Evolutionary conservation across 2,797 vertebrate genomes (phyloP), one percentile per base, ranked within the genome.

Genomic region (Pterois miles): DNA sequence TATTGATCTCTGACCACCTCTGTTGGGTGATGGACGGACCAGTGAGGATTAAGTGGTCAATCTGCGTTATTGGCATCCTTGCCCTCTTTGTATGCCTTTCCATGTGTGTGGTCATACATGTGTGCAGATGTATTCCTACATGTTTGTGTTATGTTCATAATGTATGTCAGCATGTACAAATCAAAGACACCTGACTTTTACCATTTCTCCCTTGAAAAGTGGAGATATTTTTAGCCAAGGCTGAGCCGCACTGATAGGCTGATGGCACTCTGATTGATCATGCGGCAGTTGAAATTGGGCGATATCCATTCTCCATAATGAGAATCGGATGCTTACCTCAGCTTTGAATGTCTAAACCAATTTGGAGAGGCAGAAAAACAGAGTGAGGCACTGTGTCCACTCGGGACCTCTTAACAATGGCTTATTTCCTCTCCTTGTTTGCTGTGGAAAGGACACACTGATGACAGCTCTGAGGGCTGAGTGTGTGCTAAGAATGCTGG

Each of bases 11-110:
- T 75, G 86, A 74, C 90, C 88, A 84, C 80, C 78, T 84, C 79
- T 85, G 85, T 92, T 87, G 6, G 50, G 78, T 85, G 80, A 89
- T 89, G 80, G 72, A 67, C 29, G n/a, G 84, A 82, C 76, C 64
- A 69, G 74, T 72, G 67, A 67, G 85, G 82, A 94, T 93, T 91
- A 93, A 90, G 82, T 90, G 80, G 85, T 93, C 87, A 89, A 89
- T 93, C 86, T 93, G 85, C 90, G 92, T 93, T 91, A 94, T 90
- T 89, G 89, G 85, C 86, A 82, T 84, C 58, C 62, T 76, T 60
- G 54, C 27, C 74, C 68, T 81, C 87, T 89, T 88, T 91, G 78
- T 84, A 86, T 79, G 62, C 31, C 60, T 70, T 27, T 14, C 14
- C 4, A 34, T 74, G 20, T 56, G 34, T 67, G 54, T 53, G 62